Evolutionary conservation across 2,113 vertebrate species (phyloP).

Genomic region (Neotoma lepida): DNA sequence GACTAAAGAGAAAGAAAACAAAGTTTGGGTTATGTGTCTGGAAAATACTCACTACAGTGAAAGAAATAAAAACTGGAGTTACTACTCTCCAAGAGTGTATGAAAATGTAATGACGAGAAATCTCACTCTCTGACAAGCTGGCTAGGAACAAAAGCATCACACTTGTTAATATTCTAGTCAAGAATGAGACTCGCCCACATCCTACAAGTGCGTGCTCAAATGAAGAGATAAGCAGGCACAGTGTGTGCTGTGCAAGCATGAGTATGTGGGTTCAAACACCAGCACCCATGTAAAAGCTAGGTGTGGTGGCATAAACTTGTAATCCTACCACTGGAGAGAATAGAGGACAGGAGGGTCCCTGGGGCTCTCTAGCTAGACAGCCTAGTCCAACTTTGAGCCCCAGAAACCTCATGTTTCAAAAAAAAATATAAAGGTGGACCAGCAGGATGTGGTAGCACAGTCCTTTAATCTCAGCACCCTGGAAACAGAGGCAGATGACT

Average conservation of each 20-base stretch:
- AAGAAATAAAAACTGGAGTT: not conserved
- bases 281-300: not conserved
- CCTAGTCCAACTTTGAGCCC: not conserved
- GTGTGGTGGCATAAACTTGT: not conserved
- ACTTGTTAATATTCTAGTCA: not conserved
- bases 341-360: not conserved
- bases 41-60: not conserved
- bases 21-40: slow-evolving; percentile 33
- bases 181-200: not conserved
- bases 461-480: not conserved
- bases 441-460: not conserved
- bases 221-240: not conserved
- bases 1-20: slow-evolving; percentile 41
- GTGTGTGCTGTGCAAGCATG: not conserved
- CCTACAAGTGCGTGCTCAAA: not conserved
- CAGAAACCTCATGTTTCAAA: not conserved
- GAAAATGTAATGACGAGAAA: slow-evolving; percentile 9
- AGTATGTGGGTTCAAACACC: too few species aligned
- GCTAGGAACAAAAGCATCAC: not conserved
- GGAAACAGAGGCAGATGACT: not conserved
- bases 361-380: not conserved
- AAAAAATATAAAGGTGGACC: not conserved
- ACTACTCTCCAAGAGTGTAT: not conserved
- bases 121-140: not conserved
- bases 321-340: not conserved